These are phyloP conservation scores for Myrmophylax atrothorax DNA, from an alignment of 2,113 vertebrate genomes.

Conservation along the genomic window DNA sequence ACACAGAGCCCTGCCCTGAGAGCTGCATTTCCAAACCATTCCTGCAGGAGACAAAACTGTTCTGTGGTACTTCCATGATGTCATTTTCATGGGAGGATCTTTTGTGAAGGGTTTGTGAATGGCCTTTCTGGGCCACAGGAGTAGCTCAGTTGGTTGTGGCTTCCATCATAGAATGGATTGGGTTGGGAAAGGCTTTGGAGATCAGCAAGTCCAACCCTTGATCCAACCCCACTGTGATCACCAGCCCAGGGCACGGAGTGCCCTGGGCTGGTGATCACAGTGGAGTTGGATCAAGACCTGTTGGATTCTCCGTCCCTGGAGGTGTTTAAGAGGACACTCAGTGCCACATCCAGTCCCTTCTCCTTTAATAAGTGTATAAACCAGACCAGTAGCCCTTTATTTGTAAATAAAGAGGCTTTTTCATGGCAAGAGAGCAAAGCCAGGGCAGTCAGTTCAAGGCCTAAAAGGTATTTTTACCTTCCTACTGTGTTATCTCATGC, in stretches of 20 bases:
- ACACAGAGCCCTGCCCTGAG: not conserved
- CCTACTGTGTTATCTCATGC: not conserved
- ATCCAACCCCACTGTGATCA: too few relatives aligned
- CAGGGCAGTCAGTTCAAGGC: not conserved
- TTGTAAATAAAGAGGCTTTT: not conserved
- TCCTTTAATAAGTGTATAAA: not conserved
- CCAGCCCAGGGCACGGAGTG: too few relatives aligned
- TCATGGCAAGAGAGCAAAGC: not conserved
- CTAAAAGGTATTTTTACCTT: not conserved
- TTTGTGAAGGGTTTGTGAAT: conserved; percentile 13
- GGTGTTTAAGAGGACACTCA: too few relatives aligned
- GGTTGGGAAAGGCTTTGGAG: too few relatives aligned
- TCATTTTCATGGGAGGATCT: not conserved
- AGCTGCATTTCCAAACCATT: not conserved
- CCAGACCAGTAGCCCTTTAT: accelerated
- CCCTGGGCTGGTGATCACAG: too few relatives aligned
- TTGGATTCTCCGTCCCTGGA: too few relatives aligned
- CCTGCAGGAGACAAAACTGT: not conserved
- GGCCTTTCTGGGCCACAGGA: not conserved
- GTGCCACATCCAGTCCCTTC: too few relatives aligned
- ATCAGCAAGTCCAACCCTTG: too few relatives aligned
- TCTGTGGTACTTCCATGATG: not conserved
- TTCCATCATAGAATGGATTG: too few relatives aligned
- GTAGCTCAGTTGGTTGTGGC: not conserved
- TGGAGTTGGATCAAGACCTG: too few relatives aligned